Conservation (phyloP, 2,888 invertebrate genomes). For the Melipona bicolor region DNA sequence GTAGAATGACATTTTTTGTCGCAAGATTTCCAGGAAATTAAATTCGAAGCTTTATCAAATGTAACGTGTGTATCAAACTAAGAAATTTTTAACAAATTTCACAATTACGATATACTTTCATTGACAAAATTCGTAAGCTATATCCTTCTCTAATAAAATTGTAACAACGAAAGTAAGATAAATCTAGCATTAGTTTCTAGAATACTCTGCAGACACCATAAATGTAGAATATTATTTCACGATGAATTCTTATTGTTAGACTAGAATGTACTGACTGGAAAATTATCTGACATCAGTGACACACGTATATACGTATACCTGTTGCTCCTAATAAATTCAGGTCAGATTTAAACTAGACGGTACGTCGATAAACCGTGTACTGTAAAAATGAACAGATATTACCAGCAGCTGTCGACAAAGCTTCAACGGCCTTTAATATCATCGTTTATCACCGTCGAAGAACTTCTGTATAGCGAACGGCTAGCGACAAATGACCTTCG, state of each 20-base stretch:
- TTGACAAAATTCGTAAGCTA: too few relatives aligned
- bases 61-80: too few relatives aligned
- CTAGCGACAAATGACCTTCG: background rate
- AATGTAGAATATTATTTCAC: background rate
- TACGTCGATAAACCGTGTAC: slow-evolving; percentile 24
- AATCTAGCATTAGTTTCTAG: too few relatives aligned
- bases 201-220: too few relatives aligned
- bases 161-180: too few relatives aligned
- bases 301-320: slow-evolving; percentile 18
- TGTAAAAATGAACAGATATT: slow-evolving; percentile 13
- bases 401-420: background rate
- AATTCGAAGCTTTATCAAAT: too few relatives aligned
- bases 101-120: too few relatives aligned
- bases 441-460: slow-evolving; percentile 19
- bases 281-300: slow-evolving; percentile 3
- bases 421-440: background rate
- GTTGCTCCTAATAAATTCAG: slow-evolving; percentile 28
- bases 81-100: too few relatives aligned
- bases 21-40: too few relatives aligned
- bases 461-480: background rate
- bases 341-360: slow-evolving; percentile 17
- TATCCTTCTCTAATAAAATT: too few relatives aligned
- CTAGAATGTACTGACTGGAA: background rate
- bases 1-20: too few relatives aligned
- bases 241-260: slow-evolving; percentile 1